Percentiles rank a stretch among this genome's conserved stretches.
Conservation (phyloP, 2,797 vertebrate species). For the Lindbergichthys nudifrons region DNA sequence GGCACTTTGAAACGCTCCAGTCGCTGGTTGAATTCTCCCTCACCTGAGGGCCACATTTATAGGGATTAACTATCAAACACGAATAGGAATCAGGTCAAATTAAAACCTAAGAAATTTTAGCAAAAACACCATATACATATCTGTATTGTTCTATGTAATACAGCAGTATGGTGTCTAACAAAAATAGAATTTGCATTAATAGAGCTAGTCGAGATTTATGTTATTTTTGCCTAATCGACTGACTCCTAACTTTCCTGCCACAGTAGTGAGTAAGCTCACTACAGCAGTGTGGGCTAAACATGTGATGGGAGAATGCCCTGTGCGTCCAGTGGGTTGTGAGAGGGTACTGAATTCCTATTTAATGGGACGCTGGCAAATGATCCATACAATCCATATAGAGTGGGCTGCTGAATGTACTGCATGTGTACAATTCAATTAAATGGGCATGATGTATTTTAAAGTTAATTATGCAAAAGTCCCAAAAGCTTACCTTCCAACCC, state of each 20-base stretch:
- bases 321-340: too few species aligned
- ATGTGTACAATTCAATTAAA: neutral
- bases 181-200: neutral
- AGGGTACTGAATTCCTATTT: too few species aligned
- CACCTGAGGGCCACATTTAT: constrained; percentile 55
- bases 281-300: too few species aligned
- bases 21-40: constrained; percentile 78
- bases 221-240: neutral
- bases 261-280: too few species aligned
- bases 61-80: neutral
- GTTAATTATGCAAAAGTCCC: neutral
- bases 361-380: too few species aligned
- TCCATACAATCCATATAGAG: too few species aligned
- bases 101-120: neutral
- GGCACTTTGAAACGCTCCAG: constrained; percentile 75
- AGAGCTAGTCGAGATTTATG: neutral
- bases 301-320: too few species aligned
- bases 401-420: neutral
- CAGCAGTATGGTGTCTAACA: neutral
- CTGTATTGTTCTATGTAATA: neutral
- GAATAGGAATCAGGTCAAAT: neutral
- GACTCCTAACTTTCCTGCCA: neutral
- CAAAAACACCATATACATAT: neutral
- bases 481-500: neutral
- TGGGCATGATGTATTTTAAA: neutral